These are phyloP conservation scores for Loripinus fragilis DNA, from an alignment of 2,888 invertebrate species.

Conservation along the genomic window DNA sequence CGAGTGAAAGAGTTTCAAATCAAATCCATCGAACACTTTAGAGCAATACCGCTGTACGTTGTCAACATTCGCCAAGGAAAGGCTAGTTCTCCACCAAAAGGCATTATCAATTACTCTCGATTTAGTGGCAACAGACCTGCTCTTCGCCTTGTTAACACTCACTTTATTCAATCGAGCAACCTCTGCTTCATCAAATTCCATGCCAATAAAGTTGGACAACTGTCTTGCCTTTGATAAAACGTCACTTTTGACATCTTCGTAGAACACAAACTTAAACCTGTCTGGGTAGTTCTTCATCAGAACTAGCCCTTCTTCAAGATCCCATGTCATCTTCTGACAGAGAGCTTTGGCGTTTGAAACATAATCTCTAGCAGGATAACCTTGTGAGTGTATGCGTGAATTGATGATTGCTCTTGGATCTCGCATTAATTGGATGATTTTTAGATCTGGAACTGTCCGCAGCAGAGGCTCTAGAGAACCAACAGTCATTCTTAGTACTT, in stretches of 20 bases:
- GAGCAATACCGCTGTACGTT: background rate
- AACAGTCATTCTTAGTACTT: conserved; percentile 49
- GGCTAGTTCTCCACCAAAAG: conserved; percentile 44
- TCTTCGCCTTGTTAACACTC: background rate
- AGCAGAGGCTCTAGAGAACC: conserved; percentile 35
- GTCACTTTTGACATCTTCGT: conserved; percentile 50
- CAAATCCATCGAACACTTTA: background rate
- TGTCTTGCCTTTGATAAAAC: conserved; percentile 23
- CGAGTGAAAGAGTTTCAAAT: background rate
- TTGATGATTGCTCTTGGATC: conserved; percentile 52
- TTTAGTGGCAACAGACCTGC: background rate
- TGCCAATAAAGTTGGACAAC: conserved; percentile 48
- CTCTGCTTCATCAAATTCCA: conserved; percentile 32
- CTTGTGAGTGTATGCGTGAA: conserved; percentile 43
- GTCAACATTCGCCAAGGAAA: background rate
- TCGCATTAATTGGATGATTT: conserved; percentile 49
- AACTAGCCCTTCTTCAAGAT: conserved; percentile 33
- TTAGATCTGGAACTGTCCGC: conserved; percentile 31
- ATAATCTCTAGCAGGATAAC: conserved; percentile 42
- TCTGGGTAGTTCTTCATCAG: conserved; percentile 37
- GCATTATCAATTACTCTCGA: conserved; percentile 39
- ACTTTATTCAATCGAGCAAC: conserved; percentile 34
- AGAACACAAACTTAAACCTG: conserved; percentile 48
- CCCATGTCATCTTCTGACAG: conserved; percentile 46
- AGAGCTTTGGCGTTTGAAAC: conserved; percentile 32